Evolutionary conservation across 2,113 vertebrate genomes (phyloP).

Genomic region (Tor tambroides): DNA sequence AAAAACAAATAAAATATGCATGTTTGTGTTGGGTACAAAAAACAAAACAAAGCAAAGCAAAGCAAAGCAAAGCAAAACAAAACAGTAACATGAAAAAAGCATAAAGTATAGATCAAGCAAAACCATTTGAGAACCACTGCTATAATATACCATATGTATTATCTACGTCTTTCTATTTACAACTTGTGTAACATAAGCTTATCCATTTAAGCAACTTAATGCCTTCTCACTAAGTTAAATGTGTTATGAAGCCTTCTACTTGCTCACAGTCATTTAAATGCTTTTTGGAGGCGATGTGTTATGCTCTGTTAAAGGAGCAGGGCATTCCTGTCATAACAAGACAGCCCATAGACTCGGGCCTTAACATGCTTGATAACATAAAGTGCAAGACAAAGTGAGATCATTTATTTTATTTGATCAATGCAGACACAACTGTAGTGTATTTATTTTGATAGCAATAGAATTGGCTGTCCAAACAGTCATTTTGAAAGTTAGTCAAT

Average conservation of each 20-base stretch:
- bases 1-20: too few species aligned
- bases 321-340: not conserved
- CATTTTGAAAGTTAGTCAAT: not conserved
- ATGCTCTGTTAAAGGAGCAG: not conserved
- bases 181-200: not conserved
- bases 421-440: not conserved
- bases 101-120: not conserved
- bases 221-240: not conserved
- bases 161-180: not conserved
- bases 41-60: too few species aligned
- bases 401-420: not conserved
- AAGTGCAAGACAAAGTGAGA: not conserved
- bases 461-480: not conserved
- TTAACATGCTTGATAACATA: conserved; percentile 2
- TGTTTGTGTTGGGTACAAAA: too few species aligned
- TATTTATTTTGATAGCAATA: not conserved
- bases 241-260: conserved; percentile 5
- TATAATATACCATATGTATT: not conserved
- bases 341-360: not conserved
- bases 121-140: not conserved
- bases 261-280: not conserved
- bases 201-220: not conserved
- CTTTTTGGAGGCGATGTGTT: not conserved
- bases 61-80: too few species aligned
- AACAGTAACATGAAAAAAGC: not conserved